A percentile compares a stretch with the other conserved stretches of the same genome.
phyloP scores from a whole-genome alignment of 1,140 invertebrate genomes.

The Drosophila tristis region DNA sequence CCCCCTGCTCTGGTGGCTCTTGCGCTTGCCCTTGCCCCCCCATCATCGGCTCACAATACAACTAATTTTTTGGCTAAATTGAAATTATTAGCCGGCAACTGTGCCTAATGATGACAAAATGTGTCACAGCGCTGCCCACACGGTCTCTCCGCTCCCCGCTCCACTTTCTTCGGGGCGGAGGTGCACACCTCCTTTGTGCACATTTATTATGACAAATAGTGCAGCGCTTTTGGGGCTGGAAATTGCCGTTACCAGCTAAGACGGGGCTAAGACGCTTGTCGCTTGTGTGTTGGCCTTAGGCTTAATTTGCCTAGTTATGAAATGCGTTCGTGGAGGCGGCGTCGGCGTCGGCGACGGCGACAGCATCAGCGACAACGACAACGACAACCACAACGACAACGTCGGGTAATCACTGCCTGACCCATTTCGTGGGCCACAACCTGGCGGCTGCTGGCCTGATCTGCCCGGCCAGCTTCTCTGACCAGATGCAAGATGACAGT shows the following conservation, averaged over 20 bases:
- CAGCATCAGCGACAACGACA: no score
- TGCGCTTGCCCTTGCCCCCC: not conserved
- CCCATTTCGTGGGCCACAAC: constrained; percentile 58
- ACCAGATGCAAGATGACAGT: constrained; percentile 59
- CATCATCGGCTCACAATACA: constrained; percentile 29
- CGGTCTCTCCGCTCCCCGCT: constrained; percentile 28
- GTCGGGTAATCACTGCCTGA: constrained; percentile 59
- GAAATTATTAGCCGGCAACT: constrained; percentile 82
- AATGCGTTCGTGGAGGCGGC: constrained; percentile 54
- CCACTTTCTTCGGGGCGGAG: constrained; percentile 54
- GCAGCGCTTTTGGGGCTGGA: constrained; percentile 65
- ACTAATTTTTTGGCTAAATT: constrained; percentile 81
- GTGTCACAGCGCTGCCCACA: constrained; percentile 79
- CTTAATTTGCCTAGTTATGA: constrained; percentile 74
- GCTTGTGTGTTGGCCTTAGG: constrained; percentile 60
- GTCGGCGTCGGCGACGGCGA: not conserved
- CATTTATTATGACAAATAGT: constrained; percentile 84
- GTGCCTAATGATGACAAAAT: constrained; percentile 83
- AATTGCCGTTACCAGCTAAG: constrained; percentile 78
- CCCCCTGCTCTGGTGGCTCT: not conserved
- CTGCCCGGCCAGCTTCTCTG: no score
- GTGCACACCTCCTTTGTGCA: constrained; percentile 44
- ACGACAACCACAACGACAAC: not conserved
- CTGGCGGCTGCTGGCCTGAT: no score
- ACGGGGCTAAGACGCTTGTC: constrained; percentile 66